Base-by-base conservation (phyloP, 2,113 vertebrate species). In the Lycocorax pyrrhopterus region DNA sequence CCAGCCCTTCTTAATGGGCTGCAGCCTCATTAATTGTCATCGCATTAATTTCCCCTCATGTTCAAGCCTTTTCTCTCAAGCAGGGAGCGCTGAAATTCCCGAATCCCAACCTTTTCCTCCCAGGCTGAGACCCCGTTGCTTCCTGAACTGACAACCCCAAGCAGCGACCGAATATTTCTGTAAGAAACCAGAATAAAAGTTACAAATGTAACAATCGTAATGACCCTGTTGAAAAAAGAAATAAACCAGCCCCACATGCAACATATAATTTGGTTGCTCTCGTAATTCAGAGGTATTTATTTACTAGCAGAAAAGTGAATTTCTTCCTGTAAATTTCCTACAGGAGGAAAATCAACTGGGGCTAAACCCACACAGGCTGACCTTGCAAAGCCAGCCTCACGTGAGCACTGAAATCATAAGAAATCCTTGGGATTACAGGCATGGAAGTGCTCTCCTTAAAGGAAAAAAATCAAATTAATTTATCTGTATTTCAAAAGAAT, bases 21-120 rank as follows among this genome's bases (percentile, higher is more conserved):
- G 17, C 51, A 92, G 79, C 72, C 71, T 68, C 93, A 49, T 90
- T 91, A 95, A 93, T 95, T 93, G 87, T 90, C 96, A 94, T 83
- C 92, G 25, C 88, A 12, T 90, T 60, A 9, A 13, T 87, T 83
- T 81, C 30, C 78, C 72, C 29, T 43, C 52, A 0, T 1, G 16
- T 25, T 59, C 15, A 10, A 79, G 35, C 35, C 5, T 90, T 41
- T 86, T 16, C 87, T 35, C 68, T 25, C 46, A 0, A 43, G 63
- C 78, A 18, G 16, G 13, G 39, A 41, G 16, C 1, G 59, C 33
- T 35, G 60, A 14, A 46, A 52, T 53, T 56, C 75, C 56, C 73
- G 0, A 23, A 43, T 44, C 35, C 33, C 35, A 16, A 41, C 1
- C 13, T 21, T 77, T 74, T 23, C 39, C 21, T 41, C 46, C 35